Evolutionary conservation across 2,113 vertebrate genomes (phyloP).

Genomic region (Eidolon helvum): DNA sequence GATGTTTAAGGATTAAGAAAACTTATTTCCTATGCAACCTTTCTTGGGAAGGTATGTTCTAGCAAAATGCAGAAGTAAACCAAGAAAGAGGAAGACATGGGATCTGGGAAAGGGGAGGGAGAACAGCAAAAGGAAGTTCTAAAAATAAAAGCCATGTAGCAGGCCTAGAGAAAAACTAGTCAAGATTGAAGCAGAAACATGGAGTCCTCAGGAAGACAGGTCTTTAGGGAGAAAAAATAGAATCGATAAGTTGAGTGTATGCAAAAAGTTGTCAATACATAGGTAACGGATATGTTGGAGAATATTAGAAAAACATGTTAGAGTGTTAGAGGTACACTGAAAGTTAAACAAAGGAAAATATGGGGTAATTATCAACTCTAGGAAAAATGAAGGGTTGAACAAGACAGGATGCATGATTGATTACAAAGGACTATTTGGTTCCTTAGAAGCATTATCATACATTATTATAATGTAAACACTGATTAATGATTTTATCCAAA

Average conservation of each 20-base stretch:
- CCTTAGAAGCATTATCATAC: not conserved
- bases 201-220: not conserved
- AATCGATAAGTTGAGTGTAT: not conserved
- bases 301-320: not conserved
- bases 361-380: not conserved
- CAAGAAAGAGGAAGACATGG: conserved; percentile 34
- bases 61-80: conserved; percentile 8
- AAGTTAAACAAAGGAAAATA: not conserved
- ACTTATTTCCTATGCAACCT: not conserved
- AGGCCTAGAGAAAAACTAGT: not conserved
- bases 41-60: conserved; percentile 7
- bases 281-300: not conserved
- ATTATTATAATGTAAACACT: not conserved
- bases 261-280: not conserved
- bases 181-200: not conserved
- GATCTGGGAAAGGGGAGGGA: conserved; percentile 34
- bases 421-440: not conserved
- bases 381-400: not conserved
- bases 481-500: not conserved
- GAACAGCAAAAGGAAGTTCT: conserved; percentile 41
- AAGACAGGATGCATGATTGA: not conserved
- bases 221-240: not conserved
- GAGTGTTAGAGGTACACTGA: not conserved
- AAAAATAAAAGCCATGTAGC: conserved; percentile 14
- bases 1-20: not conserved